These are phyloP conservation scores for Oreotrochilus melanogaster DNA, from an alignment of 2,113 vertebrate species.

Conservation along the genomic window DNA sequence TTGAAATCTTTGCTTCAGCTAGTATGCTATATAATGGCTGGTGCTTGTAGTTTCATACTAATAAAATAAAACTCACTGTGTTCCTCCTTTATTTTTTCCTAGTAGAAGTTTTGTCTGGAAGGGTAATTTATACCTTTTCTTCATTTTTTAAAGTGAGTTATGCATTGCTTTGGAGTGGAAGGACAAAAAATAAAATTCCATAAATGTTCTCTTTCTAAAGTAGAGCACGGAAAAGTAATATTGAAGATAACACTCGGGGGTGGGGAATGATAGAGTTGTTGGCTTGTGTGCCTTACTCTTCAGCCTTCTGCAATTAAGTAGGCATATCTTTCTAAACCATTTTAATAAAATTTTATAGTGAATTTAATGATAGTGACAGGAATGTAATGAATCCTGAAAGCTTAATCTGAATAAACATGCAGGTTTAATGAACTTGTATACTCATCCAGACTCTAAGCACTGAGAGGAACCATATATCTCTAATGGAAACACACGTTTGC, in stretches of 20 bases:
- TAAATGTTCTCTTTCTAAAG: not conserved
- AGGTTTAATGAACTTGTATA: not conserved
- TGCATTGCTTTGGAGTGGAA: not conserved
- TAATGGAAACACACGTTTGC: not conserved
- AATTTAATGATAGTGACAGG: not conserved
- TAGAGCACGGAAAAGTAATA: not conserved
- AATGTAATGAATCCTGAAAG: slow-evolving; percentile 17
- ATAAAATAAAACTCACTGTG: not conserved
- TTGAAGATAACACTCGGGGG: not conserved
- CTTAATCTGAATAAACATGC: not conserved
- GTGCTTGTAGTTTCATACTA: not conserved
- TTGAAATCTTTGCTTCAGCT: not conserved
- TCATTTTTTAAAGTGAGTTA: not conserved
- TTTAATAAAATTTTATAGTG: not conserved
- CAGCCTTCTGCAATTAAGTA: not conserved
- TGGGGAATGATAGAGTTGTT: not conserved
- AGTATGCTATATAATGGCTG: not conserved
- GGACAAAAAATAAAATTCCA: not conserved
- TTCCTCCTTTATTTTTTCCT: not conserved
- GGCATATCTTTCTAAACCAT: not conserved
- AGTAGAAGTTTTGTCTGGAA: not conserved
- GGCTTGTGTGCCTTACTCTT: not conserved
- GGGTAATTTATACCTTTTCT: not conserved
- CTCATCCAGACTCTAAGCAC: not conserved
- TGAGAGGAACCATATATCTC: not conserved